Percentiles rank a stretch among this genome's conserved stretches.
Conservation (phyloP, 23 tunicate species). For the Oikopleura dioica region DNA sequence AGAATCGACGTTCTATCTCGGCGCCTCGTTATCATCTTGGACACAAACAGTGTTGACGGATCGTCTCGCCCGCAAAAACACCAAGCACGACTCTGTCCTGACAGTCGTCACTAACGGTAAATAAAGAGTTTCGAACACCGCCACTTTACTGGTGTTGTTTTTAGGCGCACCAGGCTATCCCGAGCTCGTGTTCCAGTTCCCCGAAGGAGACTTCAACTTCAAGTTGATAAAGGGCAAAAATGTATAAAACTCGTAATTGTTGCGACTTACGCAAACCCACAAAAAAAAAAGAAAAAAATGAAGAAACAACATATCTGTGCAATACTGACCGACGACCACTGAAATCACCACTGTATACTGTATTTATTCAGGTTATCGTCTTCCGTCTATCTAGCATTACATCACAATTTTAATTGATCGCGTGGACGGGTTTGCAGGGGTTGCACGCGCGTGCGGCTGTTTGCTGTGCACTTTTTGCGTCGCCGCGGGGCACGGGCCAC, state of each 20-base stretch:
- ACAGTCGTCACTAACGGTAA: conserved; percentile 75
- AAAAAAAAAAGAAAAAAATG: neutral
- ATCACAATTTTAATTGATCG: too few relatives aligned
- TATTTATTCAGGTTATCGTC: conserved; percentile 12
- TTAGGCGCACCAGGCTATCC: conserved; percentile 88
- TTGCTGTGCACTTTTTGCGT: too few relatives aligned
- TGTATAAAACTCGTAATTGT: conserved; percentile 14
- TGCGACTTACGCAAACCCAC: neutral
- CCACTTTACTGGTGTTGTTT: neutral
- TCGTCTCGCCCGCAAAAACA: conserved; percentile 40
- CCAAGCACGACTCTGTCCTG: conserved; percentile 61
- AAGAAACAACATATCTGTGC: neutral
- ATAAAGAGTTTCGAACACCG: neutral
- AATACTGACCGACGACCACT: neutral
- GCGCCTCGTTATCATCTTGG: conserved; percentile 92
- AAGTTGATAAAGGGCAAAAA: conserved; percentile 88
- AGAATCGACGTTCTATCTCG: conserved; percentile 67
- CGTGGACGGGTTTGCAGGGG: too few relatives aligned
- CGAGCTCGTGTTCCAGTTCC: conserved; percentile 82
- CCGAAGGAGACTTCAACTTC: conserved; percentile 97
- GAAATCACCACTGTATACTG: conserved; percentile 9
- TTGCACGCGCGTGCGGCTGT: too few relatives aligned
- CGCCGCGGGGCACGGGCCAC: too few relatives aligned
- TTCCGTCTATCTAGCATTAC: too few relatives aligned
- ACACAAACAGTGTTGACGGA: conserved; percentile 87